Conservation (phyloP, 2,113 vertebrate species). For the Chionomys nivalis region DNA sequence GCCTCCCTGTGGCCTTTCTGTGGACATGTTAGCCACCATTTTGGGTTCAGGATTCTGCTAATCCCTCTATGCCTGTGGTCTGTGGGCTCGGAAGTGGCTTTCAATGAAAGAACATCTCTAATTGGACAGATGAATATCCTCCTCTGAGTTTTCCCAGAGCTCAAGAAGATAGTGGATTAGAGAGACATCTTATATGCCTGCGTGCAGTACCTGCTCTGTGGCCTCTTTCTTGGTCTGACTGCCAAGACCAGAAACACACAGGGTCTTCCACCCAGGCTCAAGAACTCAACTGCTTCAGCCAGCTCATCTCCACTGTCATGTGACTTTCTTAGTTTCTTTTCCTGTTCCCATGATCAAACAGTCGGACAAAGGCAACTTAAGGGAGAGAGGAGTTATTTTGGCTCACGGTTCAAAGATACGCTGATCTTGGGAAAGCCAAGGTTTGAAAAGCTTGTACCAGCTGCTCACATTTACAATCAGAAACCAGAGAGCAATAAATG, state of each 20-base stretch:
- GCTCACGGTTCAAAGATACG: background rate
- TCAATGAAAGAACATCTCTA: slow-evolving; percentile 12
- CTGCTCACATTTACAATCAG: background rate
- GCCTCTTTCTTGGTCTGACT: background rate
- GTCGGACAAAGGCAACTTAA: background rate
- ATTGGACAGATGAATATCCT: slow-evolving; percentile 42
- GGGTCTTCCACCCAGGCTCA: background rate
- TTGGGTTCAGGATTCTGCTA: background rate
- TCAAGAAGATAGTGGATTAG: slow-evolving; percentile 3
- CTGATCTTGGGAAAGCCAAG: background rate
- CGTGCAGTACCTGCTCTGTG: background rate
- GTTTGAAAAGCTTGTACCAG: background rate
- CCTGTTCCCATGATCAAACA: background rate
- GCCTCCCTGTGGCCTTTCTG: background rate
- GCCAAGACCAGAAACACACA: background rate
- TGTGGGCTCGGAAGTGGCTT: slow-evolving; percentile 15
- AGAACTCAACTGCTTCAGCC: background rate
- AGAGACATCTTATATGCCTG: background rate
- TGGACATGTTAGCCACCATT: slow-evolving; percentile 13
- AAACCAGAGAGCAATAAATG: background rate
- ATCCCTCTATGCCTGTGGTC: slow-evolving; percentile 13
- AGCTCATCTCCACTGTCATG: background rate
- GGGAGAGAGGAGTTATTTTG: background rate
- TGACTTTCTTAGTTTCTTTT: background rate
- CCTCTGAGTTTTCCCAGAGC: background rate